Evolutionary conservation across 2,113 vertebrate species (phyloP).

Genomic region (Cricetomys ansorgei): DNA sequence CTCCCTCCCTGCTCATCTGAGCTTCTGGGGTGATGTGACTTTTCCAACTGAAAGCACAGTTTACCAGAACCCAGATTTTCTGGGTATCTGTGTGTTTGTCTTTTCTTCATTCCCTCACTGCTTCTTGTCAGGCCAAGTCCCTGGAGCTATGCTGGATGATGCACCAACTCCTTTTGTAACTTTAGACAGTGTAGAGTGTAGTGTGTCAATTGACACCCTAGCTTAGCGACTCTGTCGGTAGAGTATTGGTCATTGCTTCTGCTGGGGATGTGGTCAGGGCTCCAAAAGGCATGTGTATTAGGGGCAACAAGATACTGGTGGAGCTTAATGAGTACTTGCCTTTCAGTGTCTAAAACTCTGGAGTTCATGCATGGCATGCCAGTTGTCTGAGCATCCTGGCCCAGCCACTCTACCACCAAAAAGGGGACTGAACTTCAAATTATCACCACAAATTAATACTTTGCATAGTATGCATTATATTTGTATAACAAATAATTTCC

Average conservation of each 20-base stretch:
- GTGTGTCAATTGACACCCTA: background rate
- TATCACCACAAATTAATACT: background rate
- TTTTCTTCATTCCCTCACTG: background rate
- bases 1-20: background rate
- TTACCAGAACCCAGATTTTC: background rate
- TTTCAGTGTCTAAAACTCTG: background rate
- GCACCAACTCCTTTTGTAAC: background rate
- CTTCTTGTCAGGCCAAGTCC: background rate
- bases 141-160: background rate
- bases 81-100: background rate
- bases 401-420: background rate
- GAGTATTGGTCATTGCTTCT: too few relatives aligned
- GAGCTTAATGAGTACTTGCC: fast-evolving
- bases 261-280: background rate
- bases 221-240: fast-evolving
- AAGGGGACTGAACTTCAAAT: too few relatives aligned
- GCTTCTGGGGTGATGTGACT: background rate
- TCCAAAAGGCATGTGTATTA: background rate
- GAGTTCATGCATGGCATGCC: fast-evolving
- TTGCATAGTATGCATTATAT: background rate
- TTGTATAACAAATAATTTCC: background rate
- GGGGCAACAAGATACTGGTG: background rate
- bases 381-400: background rate
- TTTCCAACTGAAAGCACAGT: background rate
- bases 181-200: too few relatives aligned